phyloP scores from a whole-genome alignment of 2,888 invertebrate species.

The Phyllotreta striolata region DNA sequence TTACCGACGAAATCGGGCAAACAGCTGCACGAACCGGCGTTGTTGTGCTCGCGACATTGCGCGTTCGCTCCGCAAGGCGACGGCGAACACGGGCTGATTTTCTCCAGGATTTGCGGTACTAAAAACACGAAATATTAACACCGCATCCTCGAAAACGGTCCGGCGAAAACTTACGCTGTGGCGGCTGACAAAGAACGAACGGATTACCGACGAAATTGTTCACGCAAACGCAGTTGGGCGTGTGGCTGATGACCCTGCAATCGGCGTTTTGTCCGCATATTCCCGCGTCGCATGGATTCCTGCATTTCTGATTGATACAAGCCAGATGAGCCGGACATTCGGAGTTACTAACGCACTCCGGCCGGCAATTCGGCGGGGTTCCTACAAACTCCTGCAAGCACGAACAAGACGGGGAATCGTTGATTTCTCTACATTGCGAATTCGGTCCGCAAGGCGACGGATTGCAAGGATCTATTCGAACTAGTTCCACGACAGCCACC shows the following conservation, averaged over 20 bases:
- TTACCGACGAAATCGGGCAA: conserved; percentile 72
- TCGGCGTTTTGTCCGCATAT: conserved; percentile 75
- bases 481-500: conserved; percentile 48
- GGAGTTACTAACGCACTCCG: conserved; percentile 76
- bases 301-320: conserved; percentile 77
- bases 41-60: conserved; percentile 62
- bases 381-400: conserved; percentile 75
- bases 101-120: conserved; percentile 40
- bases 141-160: too few species aligned
- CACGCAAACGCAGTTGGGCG: conserved; percentile 74
- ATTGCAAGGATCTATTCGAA: conserved; percentile 67
- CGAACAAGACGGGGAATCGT: conserved; percentile 72
- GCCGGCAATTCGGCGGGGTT: conserved; percentile 74
- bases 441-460: conserved; percentile 76
- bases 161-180: conserved; percentile 1
- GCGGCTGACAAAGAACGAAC: conserved; percentile 59
- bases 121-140: background rate
- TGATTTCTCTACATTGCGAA: conserved; percentile 68
- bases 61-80: conserved; percentile 65
- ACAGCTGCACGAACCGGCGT: conserved; percentile 67
- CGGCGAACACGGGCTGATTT: conserved; percentile 58
- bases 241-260: conserved; percentile 79
- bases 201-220: conserved; percentile 75
- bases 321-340: conserved; percentile 74
- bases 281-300: conserved; percentile 72